These are phyloP conservation scores for Bagarius yarrelli DNA, from an alignment of 2,113 vertebrate species.

Conservation along the genomic window DNA sequence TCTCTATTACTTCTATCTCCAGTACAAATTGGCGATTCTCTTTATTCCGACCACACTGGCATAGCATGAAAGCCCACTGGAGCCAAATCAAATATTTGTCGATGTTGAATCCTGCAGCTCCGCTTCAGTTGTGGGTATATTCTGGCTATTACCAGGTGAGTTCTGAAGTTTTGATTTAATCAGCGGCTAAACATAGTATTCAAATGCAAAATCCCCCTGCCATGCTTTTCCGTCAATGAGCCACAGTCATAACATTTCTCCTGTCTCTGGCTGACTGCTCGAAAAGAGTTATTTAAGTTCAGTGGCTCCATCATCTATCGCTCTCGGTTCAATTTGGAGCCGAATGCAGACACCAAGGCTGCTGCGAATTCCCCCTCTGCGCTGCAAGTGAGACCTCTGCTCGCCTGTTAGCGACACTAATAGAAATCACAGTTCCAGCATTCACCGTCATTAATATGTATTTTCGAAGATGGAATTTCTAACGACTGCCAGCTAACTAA, in stretches of 20 bases:
- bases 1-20: conserved; percentile 38
- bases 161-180: conserved; percentile 54
- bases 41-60: conserved; percentile 55
- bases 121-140: conserved; percentile 48
- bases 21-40: conserved; percentile 55
- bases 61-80: conserved; percentile 40
- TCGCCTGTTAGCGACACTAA: conserved; percentile 54
- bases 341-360: conserved; percentile 52
- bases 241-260: conserved; percentile 56
- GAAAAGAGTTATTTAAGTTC: conserved; percentile 55
- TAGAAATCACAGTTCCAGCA: conserved; percentile 54
- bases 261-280: conserved; percentile 43
- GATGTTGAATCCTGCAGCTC: conserved; percentile 38
- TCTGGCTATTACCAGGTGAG: conserved; percentile 55
- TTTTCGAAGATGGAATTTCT: conserved; percentile 55
- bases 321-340: conserved; percentile 51
- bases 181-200: conserved; percentile 52
- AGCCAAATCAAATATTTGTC: conserved; percentile 56
- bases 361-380: conserved; percentile 52
- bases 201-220: conserved; percentile 46
- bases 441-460: conserved; percentile 55
- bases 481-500: conserved; percentile 55
- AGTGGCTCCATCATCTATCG: conserved; percentile 49
- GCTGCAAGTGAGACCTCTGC: conserved; percentile 41
- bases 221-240: conserved; percentile 48